Percentiles rank a stretch among this genome's conserved stretches.
These are phyloP conservation scores for Tethya wilhelma DNA, from an alignment of 37 sponge, comb jelly and placozoan species.

Conservation along the genomic window DNA sequence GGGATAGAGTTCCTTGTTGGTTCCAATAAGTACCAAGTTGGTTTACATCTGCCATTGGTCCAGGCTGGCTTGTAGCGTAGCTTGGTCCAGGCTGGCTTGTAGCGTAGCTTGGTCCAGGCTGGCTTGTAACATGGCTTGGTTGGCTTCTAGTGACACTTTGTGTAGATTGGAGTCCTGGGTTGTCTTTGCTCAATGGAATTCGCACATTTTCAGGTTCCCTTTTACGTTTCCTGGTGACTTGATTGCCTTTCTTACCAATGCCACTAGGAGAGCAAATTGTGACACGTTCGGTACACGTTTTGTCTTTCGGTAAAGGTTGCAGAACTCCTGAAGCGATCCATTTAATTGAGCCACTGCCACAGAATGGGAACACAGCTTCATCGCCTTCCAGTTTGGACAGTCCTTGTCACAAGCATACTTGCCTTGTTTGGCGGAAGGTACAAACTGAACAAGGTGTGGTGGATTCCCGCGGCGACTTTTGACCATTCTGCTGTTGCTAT, in stretches of 20 bases:
- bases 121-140: background rate
- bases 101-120: background rate
- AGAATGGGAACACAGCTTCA: slow-evolving; percentile 28
- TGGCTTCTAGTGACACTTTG: too few relatives aligned
- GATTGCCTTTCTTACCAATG: slow-evolving; percentile 15
- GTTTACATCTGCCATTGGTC: too few relatives aligned
- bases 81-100: background rate
- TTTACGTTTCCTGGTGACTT: background rate
- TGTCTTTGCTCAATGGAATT: background rate
- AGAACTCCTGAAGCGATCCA: background rate
- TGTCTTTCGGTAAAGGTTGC: background rate
- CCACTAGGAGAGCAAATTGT: background rate
- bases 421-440: slow-evolving; percentile 8
- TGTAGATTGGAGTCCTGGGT: too few relatives aligned
- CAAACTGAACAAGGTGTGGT: slow-evolving; percentile 42
- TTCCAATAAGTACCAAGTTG: too few relatives aligned
- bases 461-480: slow-evolving; percentile 16
- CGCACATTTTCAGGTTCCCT: background rate
- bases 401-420: slow-evolving; percentile 30
- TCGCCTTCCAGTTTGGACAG: slow-evolving; percentile 22
- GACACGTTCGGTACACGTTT: slow-evolving; percentile 1
- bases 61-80: background rate
- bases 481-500: slow-evolving; percentile 12
- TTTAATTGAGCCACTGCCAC: slow-evolving; percentile 16
- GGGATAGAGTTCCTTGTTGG: too few relatives aligned